Evolutionary conservation across 2,797 vertebrate species (phyloP).

Genomic region (Zalophus californianus): DNA sequence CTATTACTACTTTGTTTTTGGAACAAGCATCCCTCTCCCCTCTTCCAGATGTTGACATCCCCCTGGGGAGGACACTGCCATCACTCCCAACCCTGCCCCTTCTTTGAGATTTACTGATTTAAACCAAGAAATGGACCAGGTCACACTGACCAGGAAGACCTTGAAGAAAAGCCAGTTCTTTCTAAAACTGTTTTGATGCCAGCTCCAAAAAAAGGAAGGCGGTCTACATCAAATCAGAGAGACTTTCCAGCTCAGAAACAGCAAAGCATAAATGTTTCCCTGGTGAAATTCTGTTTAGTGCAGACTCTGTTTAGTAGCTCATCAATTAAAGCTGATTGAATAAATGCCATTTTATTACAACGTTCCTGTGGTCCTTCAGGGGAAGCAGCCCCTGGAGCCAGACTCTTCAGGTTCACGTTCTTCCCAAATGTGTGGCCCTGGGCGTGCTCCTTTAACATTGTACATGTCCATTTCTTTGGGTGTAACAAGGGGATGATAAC

Average conservation of each 20-base stretch:
- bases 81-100: neutral
- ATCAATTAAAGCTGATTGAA: constrained; percentile 56
- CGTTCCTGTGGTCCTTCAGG: neutral
- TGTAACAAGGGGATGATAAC: neutral
- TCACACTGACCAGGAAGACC: constrained; percentile 7
- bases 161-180: constrained; percentile 45
- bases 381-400: neutral
- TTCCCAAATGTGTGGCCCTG: neutral
- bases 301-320: constrained; percentile 34
- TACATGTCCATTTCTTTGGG: neutral
- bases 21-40: neutral
- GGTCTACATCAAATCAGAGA: constrained; percentile 42
- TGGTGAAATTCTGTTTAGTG: constrained; percentile 44
- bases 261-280: constrained; percentile 50
- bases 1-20: neutral
- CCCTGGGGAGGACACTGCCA: neutral
- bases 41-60: neutral
- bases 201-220: constrained; percentile 57
- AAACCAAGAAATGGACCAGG: constrained; percentile 14
- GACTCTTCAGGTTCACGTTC: neutral
- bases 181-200: constrained; percentile 8
- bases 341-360: constrained; percentile 37
- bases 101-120: constrained; percentile 12
- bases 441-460: neutral
- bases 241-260: constrained; percentile 27